These are phyloP conservation scores for Noctilio leporinus DNA, from an alignment of 2,113 vertebrate genomes.

Conservation along the genomic window DNA sequence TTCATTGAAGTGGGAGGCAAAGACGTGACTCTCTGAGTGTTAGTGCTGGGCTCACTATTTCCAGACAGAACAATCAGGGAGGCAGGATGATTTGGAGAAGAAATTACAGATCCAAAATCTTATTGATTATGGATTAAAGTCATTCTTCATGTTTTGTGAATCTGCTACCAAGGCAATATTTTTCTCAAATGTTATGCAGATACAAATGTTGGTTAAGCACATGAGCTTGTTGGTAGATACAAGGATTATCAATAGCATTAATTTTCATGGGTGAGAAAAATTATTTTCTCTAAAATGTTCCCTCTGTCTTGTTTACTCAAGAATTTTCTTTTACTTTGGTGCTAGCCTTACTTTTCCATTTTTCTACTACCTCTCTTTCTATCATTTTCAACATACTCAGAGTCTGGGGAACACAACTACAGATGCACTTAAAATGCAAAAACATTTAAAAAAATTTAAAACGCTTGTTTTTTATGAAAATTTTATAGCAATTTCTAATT, in stretches of 20 bases:
- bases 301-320: neutral
- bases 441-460: neutral
- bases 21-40: conserved; percentile 18
- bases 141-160: neutral
- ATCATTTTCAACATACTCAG: neutral
- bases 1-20: conserved; percentile 63
- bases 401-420: neutral
- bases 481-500: neutral
- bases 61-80: conserved; percentile 14
- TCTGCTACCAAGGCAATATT: neutral
- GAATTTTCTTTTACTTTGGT: neutral
- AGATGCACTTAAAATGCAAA: neutral
- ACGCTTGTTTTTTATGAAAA: neutral
- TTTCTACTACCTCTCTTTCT: neutral
- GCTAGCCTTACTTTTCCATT: neutral
- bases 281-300: neutral
- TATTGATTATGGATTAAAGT: neutral
- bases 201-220: neutral
- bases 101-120: neutral
- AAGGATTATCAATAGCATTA: neutral
- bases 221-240: neutral
- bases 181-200: neutral
- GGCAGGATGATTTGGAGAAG: neutral
- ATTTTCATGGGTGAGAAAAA: neutral
- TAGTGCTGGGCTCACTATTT: conserved; percentile 12